Evolutionary conservation across 2,888 invertebrate species (phyloP).

Genomic region (Drosophila mulleri): DNA sequence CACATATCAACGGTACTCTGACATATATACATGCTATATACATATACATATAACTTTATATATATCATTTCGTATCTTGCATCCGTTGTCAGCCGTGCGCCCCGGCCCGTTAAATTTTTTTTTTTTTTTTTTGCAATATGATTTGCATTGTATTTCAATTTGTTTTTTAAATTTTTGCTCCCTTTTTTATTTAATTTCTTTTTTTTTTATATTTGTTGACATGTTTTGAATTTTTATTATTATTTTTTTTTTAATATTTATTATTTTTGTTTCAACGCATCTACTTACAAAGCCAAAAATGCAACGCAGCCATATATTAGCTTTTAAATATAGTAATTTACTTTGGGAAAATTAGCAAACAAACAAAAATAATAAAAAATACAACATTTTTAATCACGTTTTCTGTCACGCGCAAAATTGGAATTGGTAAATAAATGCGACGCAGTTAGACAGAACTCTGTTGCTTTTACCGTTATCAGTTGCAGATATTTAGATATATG

Average conservation of each 20-base stretch:
- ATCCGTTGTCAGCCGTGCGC: slow-evolving; percentile 39
- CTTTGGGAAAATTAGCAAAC: slow-evolving; percentile 40
- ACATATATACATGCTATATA: neutral
- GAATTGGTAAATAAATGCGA: slow-evolving; percentile 27
- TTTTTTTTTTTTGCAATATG: slow-evolving; percentile 54
- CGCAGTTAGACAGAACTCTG: slow-evolving; percentile 27
- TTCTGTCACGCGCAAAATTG: slow-evolving; percentile 59
- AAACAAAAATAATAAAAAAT: slow-evolving; percentile 12
- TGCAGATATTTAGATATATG: neutral
- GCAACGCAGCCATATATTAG: slow-evolving; percentile 50
- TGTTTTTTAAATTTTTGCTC: slow-evolving; percentile 4
- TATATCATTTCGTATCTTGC: slow-evolving; percentile 50
- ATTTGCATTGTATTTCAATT: slow-evolving; percentile 56
- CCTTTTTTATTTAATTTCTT: neutral
- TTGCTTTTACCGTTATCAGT: neutral
- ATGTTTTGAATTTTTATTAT: neutral
- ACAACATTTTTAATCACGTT: slow-evolving; percentile 44
- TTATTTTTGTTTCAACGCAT: slow-evolving; percentile 46
- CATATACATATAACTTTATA: slow-evolving; percentile 19
- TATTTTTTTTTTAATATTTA: neutral
- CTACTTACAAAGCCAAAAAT: slow-evolving; percentile 64
- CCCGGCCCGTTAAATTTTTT: slow-evolving; percentile 42
- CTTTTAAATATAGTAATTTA: slow-evolving; percentile 57
- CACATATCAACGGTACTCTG: slow-evolving; percentile 31
- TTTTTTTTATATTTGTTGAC: neutral